Conservation (phyloP, 2,888 invertebrate genomes). For the Theristus sp. region DNA sequence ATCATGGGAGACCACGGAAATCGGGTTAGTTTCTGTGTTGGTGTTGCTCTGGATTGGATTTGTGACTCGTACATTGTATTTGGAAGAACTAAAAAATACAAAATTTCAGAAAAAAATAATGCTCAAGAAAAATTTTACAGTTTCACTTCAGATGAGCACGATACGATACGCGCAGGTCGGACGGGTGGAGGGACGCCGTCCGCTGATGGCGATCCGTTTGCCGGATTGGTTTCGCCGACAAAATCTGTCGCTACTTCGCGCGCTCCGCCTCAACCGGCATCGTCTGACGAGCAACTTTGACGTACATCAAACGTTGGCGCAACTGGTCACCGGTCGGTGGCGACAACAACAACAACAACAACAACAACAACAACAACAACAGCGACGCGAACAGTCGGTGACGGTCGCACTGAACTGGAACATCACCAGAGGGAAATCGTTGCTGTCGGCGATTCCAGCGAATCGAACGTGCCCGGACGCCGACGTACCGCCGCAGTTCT, state of each 20-base stretch:
- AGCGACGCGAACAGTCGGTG: no score
- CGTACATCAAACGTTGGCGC: conserved; percentile 23
- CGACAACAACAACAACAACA: no score
- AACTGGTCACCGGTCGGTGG: conserved; percentile 13
- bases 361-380: no score
- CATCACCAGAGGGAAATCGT: neutral
- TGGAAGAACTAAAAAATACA: no score
- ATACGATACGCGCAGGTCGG: conserved; percentile 21
- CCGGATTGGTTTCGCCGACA: conserved; percentile 22
- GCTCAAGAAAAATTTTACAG: no score
- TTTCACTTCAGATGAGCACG: no score
- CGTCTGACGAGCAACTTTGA: conserved; percentile 30
- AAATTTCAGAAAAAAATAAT: no score
- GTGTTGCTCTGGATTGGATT: no score
- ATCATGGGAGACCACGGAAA: conserved; percentile 34
- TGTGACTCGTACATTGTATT: no score
- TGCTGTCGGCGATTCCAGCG: neutral
- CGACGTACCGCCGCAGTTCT: neutral
- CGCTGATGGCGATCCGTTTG: conserved; percentile 23
- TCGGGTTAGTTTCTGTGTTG: no score
- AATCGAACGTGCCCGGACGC: neutral
- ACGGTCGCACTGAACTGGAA: neutral
- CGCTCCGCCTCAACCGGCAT: conserved; percentile 19
- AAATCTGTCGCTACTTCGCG: conserved; percentile 18
- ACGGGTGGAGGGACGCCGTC: conserved; percentile 28